phyloP scores from a whole-genome alignment of 92 coral and sea anemone genomes.

The Montipora capitata region DNA sequence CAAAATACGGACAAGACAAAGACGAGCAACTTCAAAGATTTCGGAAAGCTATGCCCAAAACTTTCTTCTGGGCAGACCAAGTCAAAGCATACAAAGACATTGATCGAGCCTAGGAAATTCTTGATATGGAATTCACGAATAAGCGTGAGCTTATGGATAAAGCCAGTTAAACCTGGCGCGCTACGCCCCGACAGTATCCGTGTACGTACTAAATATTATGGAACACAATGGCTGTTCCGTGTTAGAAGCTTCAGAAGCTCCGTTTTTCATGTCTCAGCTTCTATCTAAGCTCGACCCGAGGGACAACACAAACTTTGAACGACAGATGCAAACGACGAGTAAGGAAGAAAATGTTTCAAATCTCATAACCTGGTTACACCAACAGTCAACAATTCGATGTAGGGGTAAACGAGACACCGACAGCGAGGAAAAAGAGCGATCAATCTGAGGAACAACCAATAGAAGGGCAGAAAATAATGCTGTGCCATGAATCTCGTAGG shows the following conservation, averaged over 20 bases:
- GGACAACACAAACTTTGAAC: conserved; percentile 65
- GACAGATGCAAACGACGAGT: conserved; percentile 61
- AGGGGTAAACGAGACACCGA: conserved; percentile 47
- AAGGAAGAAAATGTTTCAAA: conserved; percentile 64
- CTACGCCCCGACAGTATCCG: conserved; percentile 45
- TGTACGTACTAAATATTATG: conserved; percentile 55
- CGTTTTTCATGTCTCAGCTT: conserved; percentile 73
- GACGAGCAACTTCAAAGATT: too few species aligned
- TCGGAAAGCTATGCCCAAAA: too few species aligned
- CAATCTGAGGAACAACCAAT: neutral
- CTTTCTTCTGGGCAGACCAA: too few species aligned
- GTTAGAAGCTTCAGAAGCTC: conserved; percentile 43
- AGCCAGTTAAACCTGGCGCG: conserved; percentile 16
- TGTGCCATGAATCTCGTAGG: conserved; percentile 79
- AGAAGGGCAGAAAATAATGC: conserved; percentile 29
- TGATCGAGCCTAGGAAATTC: neutral
- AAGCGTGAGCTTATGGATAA: conserved; percentile 74
- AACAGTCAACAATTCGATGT: conserved; percentile 71
- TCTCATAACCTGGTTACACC: conserved; percentile 68
- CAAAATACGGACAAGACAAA: neutral
- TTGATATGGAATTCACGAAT: conserved; percentile 47
- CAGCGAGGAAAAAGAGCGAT: neutral
- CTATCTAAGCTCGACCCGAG: conserved; percentile 66
- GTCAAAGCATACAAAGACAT: neutral
- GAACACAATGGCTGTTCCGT: conserved; percentile 73